Evolutionary conservation across 2,797 vertebrate species (phyloP), one percentile per base, ranked within the genome.

Genomic region (Tarsius wallacei): DNA sequence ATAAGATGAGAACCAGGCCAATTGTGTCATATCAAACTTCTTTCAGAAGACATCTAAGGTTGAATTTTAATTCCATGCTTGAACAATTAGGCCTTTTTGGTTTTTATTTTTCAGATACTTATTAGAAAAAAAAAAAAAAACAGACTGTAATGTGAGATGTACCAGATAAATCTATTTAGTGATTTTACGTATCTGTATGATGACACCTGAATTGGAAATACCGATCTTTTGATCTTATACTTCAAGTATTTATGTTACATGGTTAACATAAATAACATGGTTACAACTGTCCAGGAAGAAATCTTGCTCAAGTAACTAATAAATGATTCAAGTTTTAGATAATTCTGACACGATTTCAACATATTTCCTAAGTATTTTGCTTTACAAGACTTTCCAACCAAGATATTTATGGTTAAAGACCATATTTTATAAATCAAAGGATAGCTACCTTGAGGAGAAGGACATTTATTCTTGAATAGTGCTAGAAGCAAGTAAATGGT

Each of bases 61-160:
- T 95, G 36, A 80, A 86, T 91, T 98, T 96, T 96, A 96, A 94
- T 90, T 74, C 82, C 42, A 53, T 70, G 1, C 33, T 88, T 64
- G 36, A 83, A 42, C 19, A 84, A 33, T 87, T 77, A 71, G 16
- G 31, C 90, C 10, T 74, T 93, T 55, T 22, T 6, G 26, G 5
- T 10, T 95, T 94, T 94, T 68, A 33, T 76, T 96, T 96, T 81
- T 74, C 26, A 97, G 49, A 68, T 85, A 85, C 2, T 28, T 51
- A 57, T 87, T 64, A 92, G 31, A 77, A 63, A 24, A 42, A 42
- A 63, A 24, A 42, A 42, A 42, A 19, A 95, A 96, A 96, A 59
- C 28, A 93, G 9, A 70, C 15, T 57, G 12, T 92, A 96, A 74
- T 63, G 3, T 51, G 14, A 14, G 7, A 13, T 76, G 7, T 28